Base-by-base conservation (phyloP, 64 coral and sea anemone genomes). In the Montipora sp. region DNA sequence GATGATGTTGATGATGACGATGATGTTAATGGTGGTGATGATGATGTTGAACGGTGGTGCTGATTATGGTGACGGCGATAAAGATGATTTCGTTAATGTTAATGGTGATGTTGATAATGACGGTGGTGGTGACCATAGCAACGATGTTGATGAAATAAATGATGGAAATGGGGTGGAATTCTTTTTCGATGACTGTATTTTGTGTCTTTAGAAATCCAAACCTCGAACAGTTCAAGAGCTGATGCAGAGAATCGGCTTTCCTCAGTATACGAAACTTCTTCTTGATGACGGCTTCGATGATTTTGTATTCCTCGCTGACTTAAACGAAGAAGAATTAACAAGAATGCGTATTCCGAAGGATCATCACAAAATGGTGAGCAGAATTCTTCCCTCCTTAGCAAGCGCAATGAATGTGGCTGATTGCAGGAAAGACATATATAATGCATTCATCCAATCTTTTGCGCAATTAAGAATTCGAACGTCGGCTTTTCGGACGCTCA, bases 181-280 rank as follows among this genome's bases (percentile, higher is more conserved):
- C 7, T 9, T 53, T 80, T 11, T 8, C 51, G 5, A 57, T 53
- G 14, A 14, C 27, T 81, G 3, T 70, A 3, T 65, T 46, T 63
- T 16, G 14, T 16, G 14, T 84, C 0, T 48, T 19, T 18, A 84
- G 81, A 84, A 49, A 65, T 84, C 81, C 43, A 94, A 90, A 77
- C 92, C 92, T 15, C 78, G 73, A 74, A 90, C 87, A n/a, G 72
- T 94, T 8, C 46, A 78, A 10, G 87, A 90, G 75, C 67, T 94
- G 23, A 51, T 94, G 87, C 75, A 90, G 47, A 74, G 79, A 78
- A 94, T 94, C 66, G 92, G 92, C 19, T 81, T 94, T 55, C 58
- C 80, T n/a, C 71, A 94, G 51, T 94, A 90, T 58, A 51, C 77
- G 11, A 8, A 7, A n/a, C 68, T 58, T 36, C 82, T 94, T 24